Percentiles rank a stretch among this genome's conserved stretches.
These are phyloP conservation scores for Arrhamphus sclerolepis DNA, from an alignment of 2,797 vertebrate species.

Conservation along the genomic window DNA sequence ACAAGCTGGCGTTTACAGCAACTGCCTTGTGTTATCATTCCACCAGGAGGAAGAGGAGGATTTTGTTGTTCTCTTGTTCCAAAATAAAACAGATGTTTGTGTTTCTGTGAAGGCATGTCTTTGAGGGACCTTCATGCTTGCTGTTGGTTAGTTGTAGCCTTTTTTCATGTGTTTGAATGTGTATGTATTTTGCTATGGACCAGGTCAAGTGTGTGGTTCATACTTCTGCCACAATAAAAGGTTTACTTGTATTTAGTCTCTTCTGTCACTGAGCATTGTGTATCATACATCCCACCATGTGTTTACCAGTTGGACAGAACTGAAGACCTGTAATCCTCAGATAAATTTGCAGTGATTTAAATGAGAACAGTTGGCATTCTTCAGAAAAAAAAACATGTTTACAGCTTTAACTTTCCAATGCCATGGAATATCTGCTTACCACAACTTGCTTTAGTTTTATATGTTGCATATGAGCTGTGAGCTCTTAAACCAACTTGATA, in stretches of 20 bases:
- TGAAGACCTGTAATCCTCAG: background rate
- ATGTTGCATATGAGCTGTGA: no score
- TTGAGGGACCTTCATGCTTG: conserved; percentile 11
- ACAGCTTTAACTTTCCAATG: background rate
- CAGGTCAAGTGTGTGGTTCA: conserved; percentile 37
- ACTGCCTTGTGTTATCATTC: conserved; percentile 26
- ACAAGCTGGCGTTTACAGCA: conserved; percentile 24
- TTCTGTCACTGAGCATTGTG: conserved; percentile 12
- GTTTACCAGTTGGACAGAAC: conserved; percentile 22
- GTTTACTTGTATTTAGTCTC: conserved; percentile 26
- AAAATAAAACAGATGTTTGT: conserved; percentile 56
- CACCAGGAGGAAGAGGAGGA: conserved; percentile 24
- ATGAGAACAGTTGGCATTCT: background rate
- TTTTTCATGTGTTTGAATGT: conserved; percentile 5
- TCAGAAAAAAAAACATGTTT: background rate
- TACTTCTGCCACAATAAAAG: no score
- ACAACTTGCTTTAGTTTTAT: no score
- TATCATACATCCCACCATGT: conserved; percentile 22
- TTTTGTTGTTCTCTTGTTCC: conserved; percentile 23
- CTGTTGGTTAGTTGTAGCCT: conserved; percentile 29
- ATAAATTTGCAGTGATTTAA: conserved; percentile 5
- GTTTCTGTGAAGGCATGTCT: conserved; percentile 21
- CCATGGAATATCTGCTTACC: no score
- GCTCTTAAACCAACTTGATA: no score
- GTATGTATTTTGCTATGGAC: background rate